These are phyloP conservation scores for Trachelus tabidus DNA, from an alignment of 2,888 invertebrate genomes.

Conservation along the genomic window DNA sequence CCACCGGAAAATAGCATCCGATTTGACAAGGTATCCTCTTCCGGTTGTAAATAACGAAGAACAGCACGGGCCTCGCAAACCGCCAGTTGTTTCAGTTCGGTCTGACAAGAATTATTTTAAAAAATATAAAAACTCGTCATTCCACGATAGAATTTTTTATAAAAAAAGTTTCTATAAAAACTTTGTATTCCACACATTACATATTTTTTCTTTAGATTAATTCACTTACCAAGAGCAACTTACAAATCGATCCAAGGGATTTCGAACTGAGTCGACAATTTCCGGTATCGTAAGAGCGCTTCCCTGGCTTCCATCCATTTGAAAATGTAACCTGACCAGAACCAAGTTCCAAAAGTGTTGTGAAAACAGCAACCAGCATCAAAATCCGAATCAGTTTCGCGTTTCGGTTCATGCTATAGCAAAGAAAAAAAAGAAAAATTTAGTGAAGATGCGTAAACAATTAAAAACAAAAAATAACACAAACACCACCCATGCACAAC, in stretches of 20 bases:
- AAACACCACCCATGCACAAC: no score
- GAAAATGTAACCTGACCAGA: constrained; percentile 1
- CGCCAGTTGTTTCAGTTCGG: constrained; percentile 12
- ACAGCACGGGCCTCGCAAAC: constrained; percentile 12
- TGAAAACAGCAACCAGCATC: no score
- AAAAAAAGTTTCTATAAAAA: no score
- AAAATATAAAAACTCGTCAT: not conserved
- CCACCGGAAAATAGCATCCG: constrained; percentile 6
- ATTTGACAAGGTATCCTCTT: constrained; percentile 8
- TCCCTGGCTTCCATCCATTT: constrained; percentile 1
- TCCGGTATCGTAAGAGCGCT: not conserved
- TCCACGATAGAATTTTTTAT: no score
- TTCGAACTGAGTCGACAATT: not conserved
- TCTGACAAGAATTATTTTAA: not conserved
- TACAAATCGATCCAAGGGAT: not conserved
- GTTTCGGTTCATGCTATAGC: no score
- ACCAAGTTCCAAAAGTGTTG: no score
- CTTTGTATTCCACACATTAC: no score
- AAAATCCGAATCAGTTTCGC: no score
- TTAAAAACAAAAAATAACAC: no score
- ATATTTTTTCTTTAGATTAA: no score
- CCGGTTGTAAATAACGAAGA: constrained; percentile 4
- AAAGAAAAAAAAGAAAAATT: no score
- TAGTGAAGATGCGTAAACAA: no score
- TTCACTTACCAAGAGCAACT: not conserved